These are phyloP conservation scores for Clarias magur DNA, from an alignment of 2,113 vertebrate species.

Conservation along the genomic window DNA sequence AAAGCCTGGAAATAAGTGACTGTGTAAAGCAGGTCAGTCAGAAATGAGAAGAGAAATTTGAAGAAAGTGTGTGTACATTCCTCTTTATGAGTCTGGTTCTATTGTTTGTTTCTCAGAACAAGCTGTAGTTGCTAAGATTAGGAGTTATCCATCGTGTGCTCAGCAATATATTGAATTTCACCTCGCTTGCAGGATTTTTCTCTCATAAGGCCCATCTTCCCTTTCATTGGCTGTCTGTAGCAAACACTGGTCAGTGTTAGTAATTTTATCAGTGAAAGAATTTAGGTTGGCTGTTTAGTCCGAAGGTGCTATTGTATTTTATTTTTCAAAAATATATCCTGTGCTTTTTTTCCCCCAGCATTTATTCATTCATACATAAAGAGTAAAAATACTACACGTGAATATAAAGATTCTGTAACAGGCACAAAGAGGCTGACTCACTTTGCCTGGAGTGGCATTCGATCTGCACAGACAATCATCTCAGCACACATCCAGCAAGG, in stretches of 20 bases:
- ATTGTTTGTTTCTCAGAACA: slow-evolving; percentile 63
- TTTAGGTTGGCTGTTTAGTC: neutral
- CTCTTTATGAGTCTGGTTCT: slow-evolving; percentile 36
- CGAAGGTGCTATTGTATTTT: slow-evolving; percentile 20
- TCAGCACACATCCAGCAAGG: slow-evolving; percentile 28
- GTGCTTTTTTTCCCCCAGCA: neutral
- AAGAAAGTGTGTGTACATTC: slow-evolving; percentile 62
- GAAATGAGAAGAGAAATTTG: slow-evolving; percentile 71
- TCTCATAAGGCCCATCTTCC: slow-evolving; percentile 1
- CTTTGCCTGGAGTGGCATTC: slow-evolving; percentile 37
- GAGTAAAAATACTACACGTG: neutral
- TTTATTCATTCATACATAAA: neutral
- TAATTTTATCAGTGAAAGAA: neutral
- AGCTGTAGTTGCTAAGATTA: slow-evolving; percentile 60
- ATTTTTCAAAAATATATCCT: neutral
- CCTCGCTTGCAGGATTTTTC: slow-evolving; percentile 44
- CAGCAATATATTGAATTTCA: slow-evolving; percentile 60
- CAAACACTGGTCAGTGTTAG: neutral
- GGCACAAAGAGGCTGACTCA: neutral
- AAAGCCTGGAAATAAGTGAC: slow-evolving; percentile 68
- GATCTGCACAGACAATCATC: slow-evolving; percentile 38
- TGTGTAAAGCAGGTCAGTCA: slow-evolving; percentile 54
- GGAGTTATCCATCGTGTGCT: slow-evolving; percentile 56
- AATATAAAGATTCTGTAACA: slow-evolving; percentile 15
- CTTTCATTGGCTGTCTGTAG: neutral